Conservation (phyloP, 2,888 invertebrate species). For the Spilosoma lubricipeda region DNA sequence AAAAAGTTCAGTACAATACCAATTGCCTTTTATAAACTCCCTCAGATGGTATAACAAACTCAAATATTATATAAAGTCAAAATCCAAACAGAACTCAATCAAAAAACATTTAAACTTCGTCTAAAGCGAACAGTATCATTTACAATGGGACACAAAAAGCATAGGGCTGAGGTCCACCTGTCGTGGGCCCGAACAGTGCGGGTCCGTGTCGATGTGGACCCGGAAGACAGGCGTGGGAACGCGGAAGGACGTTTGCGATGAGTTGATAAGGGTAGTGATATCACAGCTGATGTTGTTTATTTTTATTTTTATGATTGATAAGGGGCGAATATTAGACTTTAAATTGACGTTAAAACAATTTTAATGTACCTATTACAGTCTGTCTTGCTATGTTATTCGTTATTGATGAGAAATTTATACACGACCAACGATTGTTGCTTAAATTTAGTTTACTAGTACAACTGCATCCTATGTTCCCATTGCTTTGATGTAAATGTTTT, state of each 20-base stretch:
- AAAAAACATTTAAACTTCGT: constrained; percentile 16
- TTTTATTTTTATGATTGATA: neutral
- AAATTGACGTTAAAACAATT: too few species aligned
- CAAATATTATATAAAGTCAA: neutral
- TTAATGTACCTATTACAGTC: too few species aligned
- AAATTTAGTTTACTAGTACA: neutral
- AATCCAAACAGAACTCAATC: constrained; percentile 5
- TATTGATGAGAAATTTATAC: neutral
- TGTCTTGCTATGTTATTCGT: neutral
- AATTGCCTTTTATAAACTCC: neutral
- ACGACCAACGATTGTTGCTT: too few species aligned
- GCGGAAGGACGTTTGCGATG: constrained; percentile 30
- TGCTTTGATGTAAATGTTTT: too few species aligned
- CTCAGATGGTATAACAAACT: neutral
- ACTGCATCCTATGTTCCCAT: too few species aligned
- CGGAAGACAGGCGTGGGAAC: constrained; percentile 66
- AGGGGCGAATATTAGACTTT: neutral
- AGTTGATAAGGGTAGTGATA: constrained; percentile 18
- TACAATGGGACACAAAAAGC: constrained; percentile 19
- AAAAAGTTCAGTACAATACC: neutral
- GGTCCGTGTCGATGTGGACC: constrained; percentile 36
- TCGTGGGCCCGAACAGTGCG: constrained; percentile 3
- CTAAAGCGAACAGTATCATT: constrained; percentile 19
- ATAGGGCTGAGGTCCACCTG: constrained; percentile 18
- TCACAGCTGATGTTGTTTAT: constrained; percentile 38